Percentiles rank a stretch among this genome's conserved stretches.
Conservation (phyloP, 2,888 invertebrate genomes). For the Clistopyga incitator region DNA sequence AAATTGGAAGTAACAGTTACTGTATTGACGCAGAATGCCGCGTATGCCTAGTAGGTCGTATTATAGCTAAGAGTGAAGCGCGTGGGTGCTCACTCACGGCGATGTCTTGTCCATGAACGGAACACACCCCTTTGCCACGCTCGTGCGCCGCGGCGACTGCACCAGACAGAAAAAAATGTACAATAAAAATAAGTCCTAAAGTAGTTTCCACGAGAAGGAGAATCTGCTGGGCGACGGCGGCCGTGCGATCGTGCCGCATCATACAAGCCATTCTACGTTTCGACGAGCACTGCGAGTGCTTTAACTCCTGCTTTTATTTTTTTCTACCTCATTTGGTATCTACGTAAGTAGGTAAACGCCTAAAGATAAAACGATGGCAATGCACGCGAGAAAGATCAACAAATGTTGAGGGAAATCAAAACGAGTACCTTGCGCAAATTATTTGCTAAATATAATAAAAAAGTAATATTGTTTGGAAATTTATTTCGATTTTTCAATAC, state of each 20-base stretch:
- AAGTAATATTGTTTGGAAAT: no score
- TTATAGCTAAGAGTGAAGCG: constrained; percentile 30
- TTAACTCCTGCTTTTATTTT: constrained; percentile 24
- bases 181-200: constrained; percentile 78
- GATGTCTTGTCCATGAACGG: constrained; percentile 55
- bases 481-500: no score
- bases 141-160: constrained; percentile 60
- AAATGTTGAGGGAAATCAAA: not conserved
- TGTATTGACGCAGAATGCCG: no score
- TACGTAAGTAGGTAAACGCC: not conserved
- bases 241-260: constrained; percentile 56
- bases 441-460: no score
- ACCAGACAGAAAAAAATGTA: constrained; percentile 75
- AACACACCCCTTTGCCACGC: constrained; percentile 71
- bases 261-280: constrained; percentile 31
- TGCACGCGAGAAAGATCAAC: not conserved
- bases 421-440: not conserved
- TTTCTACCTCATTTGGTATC: constrained; percentile 8
- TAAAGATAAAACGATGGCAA: not conserved
- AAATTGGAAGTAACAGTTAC: not conserved
- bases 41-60: not conserved
- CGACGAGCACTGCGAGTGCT: constrained; percentile 29
- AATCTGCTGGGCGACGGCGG: constrained; percentile 38
- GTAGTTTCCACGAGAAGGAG: constrained; percentile 72
- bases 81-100: constrained; percentile 63